Conservation (phyloP, 64 coral and sea anemone species). For the Actinia equina region DNA sequence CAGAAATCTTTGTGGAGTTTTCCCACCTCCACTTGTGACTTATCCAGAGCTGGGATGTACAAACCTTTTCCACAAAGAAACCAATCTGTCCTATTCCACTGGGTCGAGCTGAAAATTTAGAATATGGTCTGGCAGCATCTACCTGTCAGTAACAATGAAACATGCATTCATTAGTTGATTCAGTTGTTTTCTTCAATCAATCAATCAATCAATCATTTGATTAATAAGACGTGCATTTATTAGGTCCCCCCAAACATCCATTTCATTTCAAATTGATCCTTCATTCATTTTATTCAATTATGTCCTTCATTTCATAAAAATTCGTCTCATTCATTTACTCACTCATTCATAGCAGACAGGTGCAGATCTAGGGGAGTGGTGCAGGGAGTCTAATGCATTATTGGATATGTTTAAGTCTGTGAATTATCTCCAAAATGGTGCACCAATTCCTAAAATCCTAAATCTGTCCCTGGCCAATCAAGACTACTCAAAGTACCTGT, state of each 20-base stretch:
- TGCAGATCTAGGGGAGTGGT: no score
- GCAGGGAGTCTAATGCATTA: no score
- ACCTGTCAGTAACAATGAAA: constrained; percentile 29
- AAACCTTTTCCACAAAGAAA: constrained; percentile 98
- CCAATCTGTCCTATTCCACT: constrained; percentile 66
- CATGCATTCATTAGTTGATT: not conserved
- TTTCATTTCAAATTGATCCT: not conserved
- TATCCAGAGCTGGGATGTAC: no score
- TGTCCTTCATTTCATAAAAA: not conserved
- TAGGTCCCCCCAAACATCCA: no score
- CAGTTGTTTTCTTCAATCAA: not conserved
- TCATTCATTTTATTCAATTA: not conserved
- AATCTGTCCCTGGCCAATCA: no score
- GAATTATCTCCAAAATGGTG: no score
- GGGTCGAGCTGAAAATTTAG: constrained; percentile 87
- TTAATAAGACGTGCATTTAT: no score
- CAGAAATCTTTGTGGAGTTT: no score
- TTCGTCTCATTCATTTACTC: not conserved
- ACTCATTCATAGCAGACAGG: not conserved
- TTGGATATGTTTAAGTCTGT: no score
- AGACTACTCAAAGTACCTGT: constrained; percentile 35
- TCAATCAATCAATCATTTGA: not conserved
- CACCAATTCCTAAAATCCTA: no score
- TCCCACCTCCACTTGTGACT: no score
- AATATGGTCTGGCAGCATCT: constrained; percentile 75